Base-by-base conservation (phyloP, 2,797 vertebrate species). In the Vespertilio murinus region DNA sequence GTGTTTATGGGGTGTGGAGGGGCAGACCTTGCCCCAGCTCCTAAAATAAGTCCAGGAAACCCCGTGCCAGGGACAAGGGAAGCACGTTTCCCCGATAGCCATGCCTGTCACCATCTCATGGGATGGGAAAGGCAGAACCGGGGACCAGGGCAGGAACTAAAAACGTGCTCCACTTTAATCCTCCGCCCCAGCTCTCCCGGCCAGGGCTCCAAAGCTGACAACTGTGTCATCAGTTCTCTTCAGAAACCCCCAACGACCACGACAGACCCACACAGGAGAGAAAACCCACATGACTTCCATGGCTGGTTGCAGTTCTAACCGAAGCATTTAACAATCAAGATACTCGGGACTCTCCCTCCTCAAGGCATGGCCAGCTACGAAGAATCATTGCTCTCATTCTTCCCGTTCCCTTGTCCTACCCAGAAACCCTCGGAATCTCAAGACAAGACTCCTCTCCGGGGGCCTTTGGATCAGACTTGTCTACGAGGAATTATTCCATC, bases 31-130 rank as follows among this genome's bases (percentile, higher is more conserved):
- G 28, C n/a, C 79, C 64, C 83, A 30, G 22, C 81, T 95, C 71
- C 86, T 92, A 77, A 90, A 92, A 70, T 38, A 70, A 83, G 79
- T n/a, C 54, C 54, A 74, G 77, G 79, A 89, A 80, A 89, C 40
- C 23, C 65, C 91, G 59, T 33, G 18, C 80, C 49, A 11, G 23
- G 25, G 20, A 56, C 35, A 75, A n/a, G n/a, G 25, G 25, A 20
- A 25, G 10, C 11, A 81, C 23, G 54, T 56, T 81, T 85, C 93
- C 17, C 42, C 49, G 35, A 14, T 18, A 45, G 20, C 23, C 80
- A 73, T 42, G 54, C 47, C 28, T 23, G 10, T 82, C 52, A 33
- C 28, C 61, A 18, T 65, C 33, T 25, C 59, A 33, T 16, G 40
- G 42, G 61, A 40, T 2, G 2, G 56, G 35, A 71, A 82, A 52